A percentile compares a stretch with the other conserved stretches of the same genome.
phyloP scores from a whole-genome alignment of 2,888 invertebrate species.

The Malthinus flaveolus region DNA sequence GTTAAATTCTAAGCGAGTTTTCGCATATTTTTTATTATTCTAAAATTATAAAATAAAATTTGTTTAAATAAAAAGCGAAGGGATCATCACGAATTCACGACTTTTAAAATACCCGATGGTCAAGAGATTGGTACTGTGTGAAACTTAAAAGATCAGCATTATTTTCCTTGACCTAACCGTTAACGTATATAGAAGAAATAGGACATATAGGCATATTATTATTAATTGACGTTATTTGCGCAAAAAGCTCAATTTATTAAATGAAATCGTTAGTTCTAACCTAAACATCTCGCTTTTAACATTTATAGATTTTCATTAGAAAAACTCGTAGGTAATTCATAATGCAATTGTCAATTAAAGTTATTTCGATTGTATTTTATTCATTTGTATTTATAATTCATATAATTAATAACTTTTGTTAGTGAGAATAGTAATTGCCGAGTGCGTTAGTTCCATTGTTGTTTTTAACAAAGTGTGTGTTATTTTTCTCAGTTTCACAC shows the following conservation, averaged over 20 bases:
- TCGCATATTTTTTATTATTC: too few species aligned
- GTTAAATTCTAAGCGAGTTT: too few species aligned
- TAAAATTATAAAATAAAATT: conserved; percentile 3
- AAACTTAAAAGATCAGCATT: conserved; percentile 15
- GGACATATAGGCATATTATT: background rate
- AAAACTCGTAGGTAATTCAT: too few species aligned
- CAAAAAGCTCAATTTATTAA: too few species aligned
- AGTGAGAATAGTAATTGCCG: background rate
- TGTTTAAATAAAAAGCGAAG: conserved; percentile 1
- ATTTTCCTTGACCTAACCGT: conserved; percentile 19
- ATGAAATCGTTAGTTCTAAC: too few species aligned
- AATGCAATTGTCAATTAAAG: too few species aligned
- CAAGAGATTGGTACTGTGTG: conserved; percentile 22
- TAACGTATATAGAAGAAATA: background rate
- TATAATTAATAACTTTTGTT: conserved; percentile 6
- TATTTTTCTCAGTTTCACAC: too few species aligned
- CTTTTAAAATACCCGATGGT: conserved; percentile 10
- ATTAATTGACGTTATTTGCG: too few species aligned
- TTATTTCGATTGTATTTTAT: background rate
- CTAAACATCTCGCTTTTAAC: too few species aligned
- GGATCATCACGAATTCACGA: conserved; percentile 12
- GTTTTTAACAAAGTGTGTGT: too few species aligned
- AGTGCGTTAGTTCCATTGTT: background rate
- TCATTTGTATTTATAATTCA: conserved; percentile 3
- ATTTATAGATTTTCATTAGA: too few species aligned